Base-by-base conservation (phyloP, 2,797 vertebrate species). In the Nothura maculosa region DNA sequence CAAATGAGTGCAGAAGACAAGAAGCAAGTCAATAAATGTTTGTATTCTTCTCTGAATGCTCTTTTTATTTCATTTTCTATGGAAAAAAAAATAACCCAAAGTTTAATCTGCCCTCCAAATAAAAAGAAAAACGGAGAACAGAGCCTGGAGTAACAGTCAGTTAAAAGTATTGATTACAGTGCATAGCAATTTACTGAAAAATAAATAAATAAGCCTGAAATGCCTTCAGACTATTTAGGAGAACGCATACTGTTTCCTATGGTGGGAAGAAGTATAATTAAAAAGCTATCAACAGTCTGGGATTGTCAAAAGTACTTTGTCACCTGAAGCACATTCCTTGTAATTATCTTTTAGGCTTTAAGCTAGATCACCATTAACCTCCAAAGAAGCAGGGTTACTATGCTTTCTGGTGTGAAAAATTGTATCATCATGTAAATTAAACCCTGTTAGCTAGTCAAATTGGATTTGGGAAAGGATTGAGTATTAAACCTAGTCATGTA, bases 391-490 rank as follows among this genome's bases (percentile, higher is more conserved):
- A 96, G 91, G 96, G 95, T 96, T 97, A 96, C 96, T 97, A 48
- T 94, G 91, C 92, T 97, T 98, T 97, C 96, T 97, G 96, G 95
- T 97, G 96, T 98, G 97, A 97, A 92, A 98, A 97, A 98, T 98
- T 97, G 90, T 97, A 96, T 97, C 97, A 92, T 96, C 89, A 93
- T 97, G 93, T 97, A 98, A 97, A 98, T 98, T 97, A 97, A 97
- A 97, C 83, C 81, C 87, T 70, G 92, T 97, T 97, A 61, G 64
- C 91, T 93, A 97, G 96, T 97, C 96, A 97, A 97, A 98, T 98
- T 97, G 97, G 96, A 97, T 97, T 97, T 97, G 87, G 85, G 85
- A 96, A 96, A 96, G 92, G 85, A 97, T 94, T 96, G 95, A 96
- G 84, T 96, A 94, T 96, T 95, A 97, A 97, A 92, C 88, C 73